Evolutionary conservation across 2,113 vertebrate genomes (phyloP).

Genomic region (Toxotes chatareus): DNA sequence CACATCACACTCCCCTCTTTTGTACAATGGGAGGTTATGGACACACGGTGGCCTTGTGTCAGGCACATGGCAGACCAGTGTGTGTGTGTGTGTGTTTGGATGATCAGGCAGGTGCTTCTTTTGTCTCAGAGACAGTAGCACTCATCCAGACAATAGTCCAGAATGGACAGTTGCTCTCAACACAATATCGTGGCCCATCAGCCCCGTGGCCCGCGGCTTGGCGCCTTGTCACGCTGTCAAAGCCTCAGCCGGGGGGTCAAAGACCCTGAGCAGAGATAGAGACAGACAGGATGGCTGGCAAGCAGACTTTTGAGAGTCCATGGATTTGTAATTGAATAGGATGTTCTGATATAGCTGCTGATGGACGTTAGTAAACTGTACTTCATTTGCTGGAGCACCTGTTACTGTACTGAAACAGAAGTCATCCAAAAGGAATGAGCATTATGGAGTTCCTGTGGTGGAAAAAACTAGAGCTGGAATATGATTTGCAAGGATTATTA

Average conservation of each 20-base stretch:
- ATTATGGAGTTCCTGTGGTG: background rate
- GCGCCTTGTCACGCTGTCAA: conserved; percentile 64
- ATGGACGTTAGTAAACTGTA: background rate
- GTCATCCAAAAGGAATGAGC: background rate
- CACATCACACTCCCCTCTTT: conserved; percentile 31
- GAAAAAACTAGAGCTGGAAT: background rate
- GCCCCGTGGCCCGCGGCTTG: conserved; percentile 59
- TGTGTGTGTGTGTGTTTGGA: conserved; percentile 58
- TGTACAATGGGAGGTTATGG: conserved; percentile 57
- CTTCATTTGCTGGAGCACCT: conserved; percentile 8
- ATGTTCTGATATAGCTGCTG: conserved; percentile 22
- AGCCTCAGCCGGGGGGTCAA: conserved; percentile 30
- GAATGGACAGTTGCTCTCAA: conserved; percentile 63
- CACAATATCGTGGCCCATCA: conserved; percentile 82
- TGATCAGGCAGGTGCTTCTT: conserved; percentile 92
- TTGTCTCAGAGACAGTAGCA: conserved; percentile 85
- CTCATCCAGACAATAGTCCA: conserved; percentile 68
- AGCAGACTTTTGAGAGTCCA: background rate
- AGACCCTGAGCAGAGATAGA: conserved; percentile 19
- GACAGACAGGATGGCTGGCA: conserved; percentile 6
- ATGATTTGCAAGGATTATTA: no score
- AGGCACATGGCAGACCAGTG: conserved; percentile 83
- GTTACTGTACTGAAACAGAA: background rate
- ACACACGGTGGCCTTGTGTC: conserved; percentile 91
- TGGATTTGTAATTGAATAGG: conserved; percentile 7